These are phyloP conservation scores for Todus mexicanus DNA, from an alignment of 2,797 vertebrate genomes.

Conservation along the genomic window DNA sequence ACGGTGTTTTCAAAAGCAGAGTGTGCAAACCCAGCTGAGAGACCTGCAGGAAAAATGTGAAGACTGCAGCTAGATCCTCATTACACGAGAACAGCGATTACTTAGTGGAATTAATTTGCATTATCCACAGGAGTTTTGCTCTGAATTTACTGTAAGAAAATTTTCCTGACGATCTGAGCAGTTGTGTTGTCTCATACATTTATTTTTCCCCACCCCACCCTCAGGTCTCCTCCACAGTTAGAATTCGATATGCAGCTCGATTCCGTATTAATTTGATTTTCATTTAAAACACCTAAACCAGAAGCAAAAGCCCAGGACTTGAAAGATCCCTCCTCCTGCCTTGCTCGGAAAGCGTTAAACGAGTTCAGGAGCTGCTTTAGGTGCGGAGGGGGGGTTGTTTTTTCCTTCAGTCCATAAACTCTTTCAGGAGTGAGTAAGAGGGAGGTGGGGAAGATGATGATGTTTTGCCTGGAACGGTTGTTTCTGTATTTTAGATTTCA, in stretches of 20 bases:
- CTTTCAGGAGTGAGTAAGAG: background rate
- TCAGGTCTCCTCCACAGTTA: background rate
- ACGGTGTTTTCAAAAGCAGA: background rate
- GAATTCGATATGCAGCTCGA: background rate
- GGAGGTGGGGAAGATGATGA: background rate
- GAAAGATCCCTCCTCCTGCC: background rate
- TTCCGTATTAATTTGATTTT: background rate
- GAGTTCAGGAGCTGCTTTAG: background rate
- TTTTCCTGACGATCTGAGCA: background rate
- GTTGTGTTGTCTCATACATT: background rate
- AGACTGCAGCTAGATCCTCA: background rate
- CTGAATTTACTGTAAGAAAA: background rate
- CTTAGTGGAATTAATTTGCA: background rate
- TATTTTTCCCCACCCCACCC: background rate
- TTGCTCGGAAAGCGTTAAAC: background rate
- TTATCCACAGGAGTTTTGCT: background rate
- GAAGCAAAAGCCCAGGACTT: background rate
- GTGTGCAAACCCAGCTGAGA: background rate
- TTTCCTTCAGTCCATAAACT: background rate
- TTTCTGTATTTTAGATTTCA: slow-evolving; percentile 8
- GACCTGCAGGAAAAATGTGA: background rate
- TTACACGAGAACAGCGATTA: fast-evolving
- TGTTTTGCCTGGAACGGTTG: background rate
- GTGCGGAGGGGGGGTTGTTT: background rate
- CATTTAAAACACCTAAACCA: background rate